Percentiles rank a stretch among this genome's conserved stretches.
phyloP scores from a whole-genome alignment of 30 jellyfish, hydroid and myxozoan species.

The Aurelia sp. region DNA sequence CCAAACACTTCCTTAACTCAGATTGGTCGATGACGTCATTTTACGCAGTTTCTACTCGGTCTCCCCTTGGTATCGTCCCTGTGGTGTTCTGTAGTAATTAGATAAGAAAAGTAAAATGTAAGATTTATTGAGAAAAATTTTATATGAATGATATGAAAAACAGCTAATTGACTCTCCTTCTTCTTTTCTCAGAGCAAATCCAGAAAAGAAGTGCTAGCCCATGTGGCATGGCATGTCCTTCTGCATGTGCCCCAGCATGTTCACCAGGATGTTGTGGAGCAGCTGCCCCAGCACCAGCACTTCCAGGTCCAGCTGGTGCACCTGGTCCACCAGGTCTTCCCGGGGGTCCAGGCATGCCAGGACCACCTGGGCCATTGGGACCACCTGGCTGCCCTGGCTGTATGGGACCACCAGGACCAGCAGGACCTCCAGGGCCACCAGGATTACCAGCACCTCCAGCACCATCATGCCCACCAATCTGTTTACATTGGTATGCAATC shows the following conservation, averaged over 20 bases:
- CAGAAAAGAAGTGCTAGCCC: slow-evolving; percentile 89
- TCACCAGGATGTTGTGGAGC: slow-evolving; percentile 90
- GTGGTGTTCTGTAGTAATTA: too few species aligned
- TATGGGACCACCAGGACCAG: slow-evolving; percentile 84
- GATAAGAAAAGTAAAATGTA: too few species aligned
- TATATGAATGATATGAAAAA: too few species aligned
- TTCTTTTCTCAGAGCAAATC: slow-evolving; percentile 10
- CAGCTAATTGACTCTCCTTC: too few species aligned
- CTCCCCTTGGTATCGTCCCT: too few species aligned
- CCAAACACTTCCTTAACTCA: too few species aligned
- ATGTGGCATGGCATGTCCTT: slow-evolving; percentile 93
- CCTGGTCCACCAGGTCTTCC: slow-evolving; percentile 87
- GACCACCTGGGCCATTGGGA: slow-evolving; percentile 73
- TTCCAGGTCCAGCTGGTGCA: slow-evolving; percentile 64
- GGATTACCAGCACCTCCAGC: slow-evolving; percentile 94
- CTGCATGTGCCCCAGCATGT: slow-evolving; percentile 95
- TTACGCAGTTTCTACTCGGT: too few species aligned
- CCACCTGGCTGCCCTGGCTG: slow-evolving; percentile 83
- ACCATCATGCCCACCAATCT: slow-evolving; percentile 88
- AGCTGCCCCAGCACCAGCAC: slow-evolving; percentile 43
- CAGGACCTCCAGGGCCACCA: slow-evolving; percentile 88
- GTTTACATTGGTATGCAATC: slow-evolving; percentile 84
- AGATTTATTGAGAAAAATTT: too few species aligned
- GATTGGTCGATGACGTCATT: too few species aligned
- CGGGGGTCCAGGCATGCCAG: slow-evolving; percentile 76